These are phyloP conservation scores for Lacerta bilineata DNA, from an alignment of 2,797 vertebrate species.

Conservation along the genomic window DNA sequence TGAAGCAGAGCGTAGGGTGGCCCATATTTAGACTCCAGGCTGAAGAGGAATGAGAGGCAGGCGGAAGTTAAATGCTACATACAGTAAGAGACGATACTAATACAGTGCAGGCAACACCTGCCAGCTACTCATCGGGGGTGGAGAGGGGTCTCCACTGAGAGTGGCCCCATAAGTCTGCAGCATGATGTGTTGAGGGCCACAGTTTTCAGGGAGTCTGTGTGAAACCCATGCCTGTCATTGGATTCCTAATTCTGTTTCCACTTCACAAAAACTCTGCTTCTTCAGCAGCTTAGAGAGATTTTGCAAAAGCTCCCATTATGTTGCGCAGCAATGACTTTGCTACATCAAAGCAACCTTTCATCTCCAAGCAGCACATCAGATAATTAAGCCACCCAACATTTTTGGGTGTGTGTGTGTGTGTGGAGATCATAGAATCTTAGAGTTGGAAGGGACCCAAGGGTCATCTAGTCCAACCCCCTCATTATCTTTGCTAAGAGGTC, in stretches of 20 bases:
- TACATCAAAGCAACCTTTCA: slow-evolving; percentile 28
- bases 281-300: slow-evolving; percentile 17
- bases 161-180: not conserved
- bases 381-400: not conserved
- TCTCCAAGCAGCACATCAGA: not conserved
- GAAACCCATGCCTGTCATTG: too few species aligned
- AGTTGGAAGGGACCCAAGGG: too few species aligned
- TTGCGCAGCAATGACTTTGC: not conserved
- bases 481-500: not conserved
- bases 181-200: not conserved
- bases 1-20: too few species aligned
- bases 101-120: not conserved
- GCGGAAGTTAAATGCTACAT: too few species aligned
- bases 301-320: not conserved
- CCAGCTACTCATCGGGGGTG: not conserved
- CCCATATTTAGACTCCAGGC: too few species aligned
- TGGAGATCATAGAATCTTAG: too few species aligned
- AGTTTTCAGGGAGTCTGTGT: not conserved
- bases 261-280: not conserved
- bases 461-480: not conserved
- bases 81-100: not conserved
- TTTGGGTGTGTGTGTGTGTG: not conserved
- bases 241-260: not conserved
- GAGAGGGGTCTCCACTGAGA: not conserved
- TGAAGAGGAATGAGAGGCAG: too few species aligned